These are phyloP conservation scores for Mesoligia furuncula DNA, from an alignment of 2,888 invertebrate species.

Conservation along the genomic window DNA sequence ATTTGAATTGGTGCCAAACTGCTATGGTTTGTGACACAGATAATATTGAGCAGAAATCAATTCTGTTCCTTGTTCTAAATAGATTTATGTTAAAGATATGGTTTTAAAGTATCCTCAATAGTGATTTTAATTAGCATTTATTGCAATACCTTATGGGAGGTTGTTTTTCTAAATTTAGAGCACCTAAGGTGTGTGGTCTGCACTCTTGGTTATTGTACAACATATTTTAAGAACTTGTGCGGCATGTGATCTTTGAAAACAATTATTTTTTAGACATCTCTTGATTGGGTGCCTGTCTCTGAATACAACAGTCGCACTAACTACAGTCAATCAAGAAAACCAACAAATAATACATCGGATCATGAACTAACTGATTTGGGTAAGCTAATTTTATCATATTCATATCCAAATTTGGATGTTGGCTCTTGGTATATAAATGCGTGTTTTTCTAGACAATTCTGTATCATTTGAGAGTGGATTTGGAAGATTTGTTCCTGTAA, in stretches of 20 bases:
- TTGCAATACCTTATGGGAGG: conserved; percentile 82
- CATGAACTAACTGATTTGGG: conserved; percentile 88
- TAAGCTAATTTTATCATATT: conserved; percentile 70
- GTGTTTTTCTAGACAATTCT: conserved; percentile 82
- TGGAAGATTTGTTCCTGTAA: conserved; percentile 88
- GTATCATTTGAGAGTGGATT: conserved; percentile 87
- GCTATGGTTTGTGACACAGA: conserved; percentile 65
- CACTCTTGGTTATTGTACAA: conserved; percentile 37
- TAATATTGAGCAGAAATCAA: conserved; percentile 47
- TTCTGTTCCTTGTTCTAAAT: conserved; percentile 48
- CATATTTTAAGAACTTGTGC: conserved; percentile 50
- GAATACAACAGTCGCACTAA: conserved; percentile 87
- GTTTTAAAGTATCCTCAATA: conserved; percentile 36
- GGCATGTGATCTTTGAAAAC: conserved; percentile 46
- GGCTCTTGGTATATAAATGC: conserved; percentile 29
- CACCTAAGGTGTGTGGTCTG: conserved; percentile 82
- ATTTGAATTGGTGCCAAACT: conserved; percentile 85
- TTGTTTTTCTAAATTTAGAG: conserved; percentile 87
- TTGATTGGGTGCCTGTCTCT: conserved; percentile 89
- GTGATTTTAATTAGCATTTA: conserved; percentile 33
- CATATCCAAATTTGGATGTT: conserved; percentile 36
- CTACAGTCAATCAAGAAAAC: conserved; percentile 87
- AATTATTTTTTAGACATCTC: conserved; percentile 84
- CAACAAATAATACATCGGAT: conserved; percentile 87
- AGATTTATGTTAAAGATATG: conserved; percentile 38